phyloP scores from a whole-genome alignment of 2,888 invertebrate species.

The Oeneis ivallda region DNA sequence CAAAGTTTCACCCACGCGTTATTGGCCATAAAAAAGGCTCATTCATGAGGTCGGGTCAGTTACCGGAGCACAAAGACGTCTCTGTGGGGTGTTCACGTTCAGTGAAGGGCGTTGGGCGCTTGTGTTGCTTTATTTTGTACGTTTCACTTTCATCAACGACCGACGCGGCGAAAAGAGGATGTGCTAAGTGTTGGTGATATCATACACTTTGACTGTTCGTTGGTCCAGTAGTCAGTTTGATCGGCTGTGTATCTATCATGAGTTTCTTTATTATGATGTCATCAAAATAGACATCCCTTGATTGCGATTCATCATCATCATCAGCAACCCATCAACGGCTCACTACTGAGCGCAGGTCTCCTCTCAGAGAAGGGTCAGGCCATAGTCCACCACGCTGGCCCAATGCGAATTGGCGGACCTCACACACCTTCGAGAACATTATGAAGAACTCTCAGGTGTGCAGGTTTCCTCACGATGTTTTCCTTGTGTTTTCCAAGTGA shows the following conservation, averaged over 20 bases:
- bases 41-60: constrained; percentile 58
- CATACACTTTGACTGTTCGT: background rate
- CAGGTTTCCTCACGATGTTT: too few relatives aligned
- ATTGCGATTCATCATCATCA: too few relatives aligned
- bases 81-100: background rate
- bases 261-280: too few relatives aligned
- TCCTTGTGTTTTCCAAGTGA: too few relatives aligned
- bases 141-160: constrained; percentile 26
- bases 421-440: too few relatives aligned
- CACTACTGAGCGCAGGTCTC: too few relatives aligned
- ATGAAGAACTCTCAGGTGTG: too few relatives aligned
- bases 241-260: background rate
- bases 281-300: too few relatives aligned
- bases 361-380: too few relatives aligned
- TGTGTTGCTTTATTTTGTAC: constrained; percentile 32
- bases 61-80: constrained; percentile 54
- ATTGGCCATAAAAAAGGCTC: constrained; percentile 53
- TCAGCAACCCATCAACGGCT: too few relatives aligned
- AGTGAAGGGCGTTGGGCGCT: constrained; percentile 42
- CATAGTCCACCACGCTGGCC: too few relatives aligned
- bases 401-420: too few relatives aligned
- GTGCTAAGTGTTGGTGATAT: constrained; percentile 3
- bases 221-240: background rate
- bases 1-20: constrained; percentile 14
- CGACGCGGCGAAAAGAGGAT: background rate